Evolutionary conservation across 1,140 invertebrate genomes (phyloP), one percentile per base, ranked within the genome.

Genomic region (Apis dorsata): DNA sequence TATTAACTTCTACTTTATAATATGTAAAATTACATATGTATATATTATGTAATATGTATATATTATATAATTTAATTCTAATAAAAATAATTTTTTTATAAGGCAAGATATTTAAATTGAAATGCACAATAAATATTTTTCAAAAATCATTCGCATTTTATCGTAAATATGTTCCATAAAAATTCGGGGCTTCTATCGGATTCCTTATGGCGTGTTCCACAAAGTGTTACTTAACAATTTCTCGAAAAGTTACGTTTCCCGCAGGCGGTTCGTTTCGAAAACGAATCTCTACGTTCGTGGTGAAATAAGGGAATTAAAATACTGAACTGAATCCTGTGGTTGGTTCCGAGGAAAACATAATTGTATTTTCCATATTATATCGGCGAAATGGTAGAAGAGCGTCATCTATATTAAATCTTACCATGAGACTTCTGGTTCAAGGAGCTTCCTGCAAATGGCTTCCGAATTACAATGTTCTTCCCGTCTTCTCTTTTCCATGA

Each of bases 401-500:
- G 77, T 81, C 85, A 76, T 85, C 77, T 85, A 86, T 79, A 86
- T 84, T 88, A 88, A 89, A 89, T 89, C 91, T 91, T 90, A 91
- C 92, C 92, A 51, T 88, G 88, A 69, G 94, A 95, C 93, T 96
- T 97, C 63, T 93, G 93, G 82, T 94, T 95, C 87, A 92, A 94
- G 84, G 91, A 86, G 82, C 86, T 91, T 70, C 83, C 82, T 85
- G 82, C 79, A 62, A 83, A 88, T 78, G 91, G 85, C 87, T 96
- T 95, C 90, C 96, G 96, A 63, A 98, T 95, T 49, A 97, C 95
- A 85, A 99, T 97, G 87, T 97, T 96, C 83, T 95, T 95, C 70
- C 96, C 96, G 92, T 98, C 97, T 94, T 98, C 97, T 77, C 97
- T 94, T 72, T 96, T 95, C 98, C 98, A 99, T 79, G 96, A 96